phyloP scores from a whole-genome alignment of 1,140 invertebrate genomes.

The Leptinotarsa undecemlineata region DNA sequence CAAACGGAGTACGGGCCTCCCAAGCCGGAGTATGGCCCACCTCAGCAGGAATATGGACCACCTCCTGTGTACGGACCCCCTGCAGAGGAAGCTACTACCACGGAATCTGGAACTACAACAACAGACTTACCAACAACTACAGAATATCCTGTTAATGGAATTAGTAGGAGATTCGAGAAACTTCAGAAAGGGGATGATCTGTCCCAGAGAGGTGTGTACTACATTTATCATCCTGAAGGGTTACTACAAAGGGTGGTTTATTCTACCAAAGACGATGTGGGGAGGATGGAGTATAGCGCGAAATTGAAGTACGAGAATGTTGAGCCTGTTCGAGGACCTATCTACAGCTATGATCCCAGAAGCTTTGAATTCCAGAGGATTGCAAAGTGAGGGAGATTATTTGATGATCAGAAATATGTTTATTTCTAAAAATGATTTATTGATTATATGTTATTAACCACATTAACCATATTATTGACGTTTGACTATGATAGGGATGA shows the following conservation, averaged over 20 bases:
- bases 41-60: slow-evolving; percentile 10
- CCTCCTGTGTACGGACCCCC: not conserved
- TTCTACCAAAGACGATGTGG: slow-evolving; percentile 56
- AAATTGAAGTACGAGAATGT: slow-evolving; percentile 61
- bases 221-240: slow-evolving; percentile 60
- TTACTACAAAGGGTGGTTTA: slow-evolving; percentile 59
- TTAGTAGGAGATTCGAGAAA: slow-evolving; percentile 18
- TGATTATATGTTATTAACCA: too few species aligned
- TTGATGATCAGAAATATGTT: too few species aligned
- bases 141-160: slow-evolving; percentile 21
- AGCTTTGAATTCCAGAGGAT: slow-evolving; percentile 31
- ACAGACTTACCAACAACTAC: slow-evolving; percentile 41
- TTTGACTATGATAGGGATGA: too few species aligned
- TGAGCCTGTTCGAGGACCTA: slow-evolving; percentile 60
- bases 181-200: slow-evolving; percentile 22
- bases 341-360: slow-evolving; percentile 57
- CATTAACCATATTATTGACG: too few species aligned
- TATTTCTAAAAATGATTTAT: too few species aligned
- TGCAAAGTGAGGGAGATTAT: not conserved
- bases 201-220: slow-evolving; percentile 56
- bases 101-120: slow-evolving; percentile 30
- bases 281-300: slow-evolving; percentile 61
- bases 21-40: slow-evolving; percentile 29
- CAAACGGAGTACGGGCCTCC: slow-evolving; percentile 24
- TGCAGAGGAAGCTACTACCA: slow-evolving; percentile 20